Percentiles rank a stretch among this genome's conserved stretches.
phyloP scores from a whole-genome alignment of 2,888 invertebrate genomes.

The Lochmaea capreae region DNA sequence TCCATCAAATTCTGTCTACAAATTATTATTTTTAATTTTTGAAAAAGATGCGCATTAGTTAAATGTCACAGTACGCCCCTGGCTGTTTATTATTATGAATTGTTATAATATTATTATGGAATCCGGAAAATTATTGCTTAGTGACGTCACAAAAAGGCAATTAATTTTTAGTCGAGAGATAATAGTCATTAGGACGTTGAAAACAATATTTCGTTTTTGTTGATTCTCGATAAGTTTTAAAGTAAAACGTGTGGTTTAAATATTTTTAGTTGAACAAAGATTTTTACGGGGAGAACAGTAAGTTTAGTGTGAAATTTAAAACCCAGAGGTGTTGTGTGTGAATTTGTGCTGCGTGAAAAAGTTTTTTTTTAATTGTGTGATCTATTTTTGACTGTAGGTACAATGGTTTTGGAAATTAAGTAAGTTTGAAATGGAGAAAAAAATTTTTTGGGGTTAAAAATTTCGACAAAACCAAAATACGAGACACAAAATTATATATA shows the following conservation, averaged over 20 bases:
- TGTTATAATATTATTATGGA: conserved; percentile 16
- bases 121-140: conserved; percentile 16
- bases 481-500: neutral
- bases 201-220: conserved; percentile 17
- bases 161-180: conserved; percentile 25
- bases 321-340: neutral
- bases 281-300: neutral
- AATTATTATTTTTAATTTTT: too few relatives aligned
- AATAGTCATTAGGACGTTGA: conserved; percentile 17
- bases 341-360: neutral
- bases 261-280: neutral
- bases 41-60: neutral
- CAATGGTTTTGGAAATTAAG: neutral
- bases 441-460: neutral
- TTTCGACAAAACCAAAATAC: neutral
- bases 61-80: neutral
- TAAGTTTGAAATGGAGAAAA: neutral
- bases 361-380: neutral
- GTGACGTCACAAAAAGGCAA: conserved; percentile 20
- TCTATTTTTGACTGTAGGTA: neutral
- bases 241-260: neutral
- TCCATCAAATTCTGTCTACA: too few relatives aligned
- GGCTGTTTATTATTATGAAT: neutral
- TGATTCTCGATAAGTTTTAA: conserved; percentile 5
- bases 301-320: neutral